Conservation (phyloP, 2,113 vertebrate genomes). For the Dasyprocta punctata region DNA sequence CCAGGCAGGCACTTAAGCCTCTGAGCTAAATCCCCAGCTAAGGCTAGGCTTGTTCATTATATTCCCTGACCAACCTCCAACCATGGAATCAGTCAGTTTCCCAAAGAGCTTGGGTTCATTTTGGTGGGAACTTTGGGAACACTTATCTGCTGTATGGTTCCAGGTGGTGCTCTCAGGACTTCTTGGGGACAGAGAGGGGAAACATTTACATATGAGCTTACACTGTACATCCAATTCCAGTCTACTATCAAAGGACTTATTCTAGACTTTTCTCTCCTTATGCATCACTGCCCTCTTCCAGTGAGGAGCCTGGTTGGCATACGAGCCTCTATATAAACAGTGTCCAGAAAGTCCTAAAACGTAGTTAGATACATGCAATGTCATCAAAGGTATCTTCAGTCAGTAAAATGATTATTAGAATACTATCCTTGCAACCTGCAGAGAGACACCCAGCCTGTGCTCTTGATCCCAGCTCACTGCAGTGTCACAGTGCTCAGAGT, state of each 20-base stretch:
- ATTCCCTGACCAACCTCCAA: background rate
- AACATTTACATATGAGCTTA: background rate
- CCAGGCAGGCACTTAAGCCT: too few relatives aligned
- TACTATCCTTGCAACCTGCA: background rate
- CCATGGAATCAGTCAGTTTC: background rate
- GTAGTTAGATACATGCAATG: fast-evolving
- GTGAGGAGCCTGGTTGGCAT: background rate
- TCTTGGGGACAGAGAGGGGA: background rate
- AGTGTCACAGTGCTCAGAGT: background rate
- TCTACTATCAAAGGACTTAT: background rate
- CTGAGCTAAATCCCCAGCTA: too few relatives aligned
- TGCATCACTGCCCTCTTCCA: background rate
- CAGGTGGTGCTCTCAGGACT: background rate
- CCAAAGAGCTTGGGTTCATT: background rate
- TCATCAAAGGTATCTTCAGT: background rate
- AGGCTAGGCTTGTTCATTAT: too few relatives aligned
- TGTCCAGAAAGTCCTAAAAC: background rate
- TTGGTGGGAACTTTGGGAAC: background rate
- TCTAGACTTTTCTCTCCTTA: background rate
- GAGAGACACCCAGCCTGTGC: background rate
- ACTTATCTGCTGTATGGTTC: background rate
- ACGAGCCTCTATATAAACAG: background rate
- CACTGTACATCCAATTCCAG: background rate
- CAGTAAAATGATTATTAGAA: background rate
- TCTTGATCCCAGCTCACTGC: background rate